phyloP scores from a whole-genome alignment of 2,113 vertebrate genomes.

The Dromiciops gliroides region DNA sequence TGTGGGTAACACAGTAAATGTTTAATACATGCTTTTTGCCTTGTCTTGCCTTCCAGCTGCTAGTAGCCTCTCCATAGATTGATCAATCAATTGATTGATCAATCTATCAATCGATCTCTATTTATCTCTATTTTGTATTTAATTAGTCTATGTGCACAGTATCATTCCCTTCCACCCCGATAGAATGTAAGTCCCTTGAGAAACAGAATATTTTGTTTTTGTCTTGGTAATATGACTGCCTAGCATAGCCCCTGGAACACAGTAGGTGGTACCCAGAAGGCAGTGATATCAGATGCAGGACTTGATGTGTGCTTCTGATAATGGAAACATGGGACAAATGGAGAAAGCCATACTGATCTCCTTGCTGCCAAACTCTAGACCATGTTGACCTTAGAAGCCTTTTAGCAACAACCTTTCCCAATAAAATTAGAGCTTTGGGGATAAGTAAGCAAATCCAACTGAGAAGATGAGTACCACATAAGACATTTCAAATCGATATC shows the following conservation, averaged over 20 bases:
- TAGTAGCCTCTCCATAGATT: background rate
- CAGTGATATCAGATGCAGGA: background rate
- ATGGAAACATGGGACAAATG: background rate
- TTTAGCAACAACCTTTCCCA: background rate
- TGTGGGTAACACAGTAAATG: background rate
- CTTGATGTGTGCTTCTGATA: background rate
- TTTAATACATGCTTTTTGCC: background rate
- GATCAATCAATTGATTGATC: too few species aligned
- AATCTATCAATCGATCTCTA: too few species aligned
- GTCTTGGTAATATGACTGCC: background rate
- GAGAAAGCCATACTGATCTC: background rate
- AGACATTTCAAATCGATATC: too few species aligned
- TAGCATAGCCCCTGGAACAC: background rate
- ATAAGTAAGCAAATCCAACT: background rate
- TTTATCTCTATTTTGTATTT: background rate
- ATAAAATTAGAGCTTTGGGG: background rate
- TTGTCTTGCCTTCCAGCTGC: background rate
- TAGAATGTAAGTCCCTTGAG: background rate
- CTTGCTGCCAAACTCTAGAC: background rate
- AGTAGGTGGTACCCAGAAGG: background rate
- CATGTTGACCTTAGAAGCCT: background rate
- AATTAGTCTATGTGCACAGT: background rate
- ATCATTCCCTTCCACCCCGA: background rate
- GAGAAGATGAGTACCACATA: too few species aligned
- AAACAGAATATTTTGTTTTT: background rate